phyloP scores from a whole-genome alignment of 2,888 invertebrate species.

The Sphaerophoria rueppellii region DNA sequence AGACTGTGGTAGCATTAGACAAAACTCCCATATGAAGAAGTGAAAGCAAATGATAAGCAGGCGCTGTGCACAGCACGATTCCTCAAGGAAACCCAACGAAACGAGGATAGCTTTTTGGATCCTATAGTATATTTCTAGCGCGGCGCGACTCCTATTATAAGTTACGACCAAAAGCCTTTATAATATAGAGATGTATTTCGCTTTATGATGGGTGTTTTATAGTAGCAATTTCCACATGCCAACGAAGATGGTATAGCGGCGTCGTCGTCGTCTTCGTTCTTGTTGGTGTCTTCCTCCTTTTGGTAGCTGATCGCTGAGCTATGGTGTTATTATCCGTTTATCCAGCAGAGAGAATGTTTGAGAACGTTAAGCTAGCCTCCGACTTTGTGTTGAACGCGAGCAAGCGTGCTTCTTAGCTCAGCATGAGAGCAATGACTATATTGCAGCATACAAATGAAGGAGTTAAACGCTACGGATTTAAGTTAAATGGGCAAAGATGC shows the following conservation, averaged over 20 bases:
- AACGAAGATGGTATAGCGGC: slow-evolving; percentile 47
- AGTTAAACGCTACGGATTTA: slow-evolving; percentile 16
- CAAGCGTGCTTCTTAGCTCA: slow-evolving; percentile 25
- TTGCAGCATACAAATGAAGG: slow-evolving; percentile 59
- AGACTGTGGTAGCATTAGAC: slow-evolving; percentile 47
- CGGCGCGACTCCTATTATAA: slow-evolving; percentile 6
- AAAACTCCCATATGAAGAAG: slow-evolving; percentile 17
- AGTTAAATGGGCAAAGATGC: not conserved
- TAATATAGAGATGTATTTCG: slow-evolving; percentile 64
- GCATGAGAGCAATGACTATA: slow-evolving; percentile 14
- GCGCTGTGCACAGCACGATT: slow-evolving; percentile 67
- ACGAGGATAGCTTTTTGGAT: slow-evolving; percentile 4
- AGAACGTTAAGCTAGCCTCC: slow-evolving; percentile 52
- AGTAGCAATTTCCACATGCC: slow-evolving; percentile 79
- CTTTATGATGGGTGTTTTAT: slow-evolving; percentile 79
- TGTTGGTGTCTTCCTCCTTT: slow-evolving; percentile 3
- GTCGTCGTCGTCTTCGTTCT: slow-evolving; percentile 18
- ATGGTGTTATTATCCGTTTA: slow-evolving; percentile 60
- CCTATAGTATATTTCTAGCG: slow-evolving; percentile 17
- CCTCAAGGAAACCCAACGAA: slow-evolving; percentile 30
- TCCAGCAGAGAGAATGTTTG: slow-evolving; percentile 34
- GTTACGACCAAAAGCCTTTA: slow-evolving; percentile 36
- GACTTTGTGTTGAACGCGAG: slow-evolving; percentile 10
- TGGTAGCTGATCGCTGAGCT: slow-evolving; percentile 35
- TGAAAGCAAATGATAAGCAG: slow-evolving; percentile 35